These are phyloP conservation scores for Trigoniulus corallinus DNA, from an alignment of 1,140 invertebrate species.

Conservation along the genomic window DNA sequence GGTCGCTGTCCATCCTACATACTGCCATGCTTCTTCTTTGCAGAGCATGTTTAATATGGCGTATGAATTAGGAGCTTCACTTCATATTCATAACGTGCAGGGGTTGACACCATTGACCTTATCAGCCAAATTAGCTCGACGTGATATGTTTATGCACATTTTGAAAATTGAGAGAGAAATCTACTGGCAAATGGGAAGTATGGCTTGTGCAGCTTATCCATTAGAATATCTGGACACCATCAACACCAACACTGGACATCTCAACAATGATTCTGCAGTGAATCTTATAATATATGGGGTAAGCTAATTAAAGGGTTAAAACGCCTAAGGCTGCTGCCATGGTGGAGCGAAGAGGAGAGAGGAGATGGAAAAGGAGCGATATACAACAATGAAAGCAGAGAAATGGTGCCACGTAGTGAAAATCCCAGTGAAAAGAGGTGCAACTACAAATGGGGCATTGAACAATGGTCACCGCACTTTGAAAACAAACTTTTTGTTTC, in stretches of 20 bases:
- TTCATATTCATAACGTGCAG: constrained; percentile 68
- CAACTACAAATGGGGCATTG: too few species aligned
- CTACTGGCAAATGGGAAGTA: constrained; percentile 90
- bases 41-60: constrained; percentile 87
- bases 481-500: too few species aligned
- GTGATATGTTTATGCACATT: constrained; percentile 92
- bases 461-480: too few species aligned
- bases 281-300: constrained; percentile 98
- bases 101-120: constrained; percentile 84
- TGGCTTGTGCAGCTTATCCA: constrained; percentile 92
- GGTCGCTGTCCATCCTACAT: too few species aligned
- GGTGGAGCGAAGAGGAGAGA: too few species aligned
- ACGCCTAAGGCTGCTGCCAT: too few species aligned
- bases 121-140: constrained; percentile 77
- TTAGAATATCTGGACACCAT: constrained; percentile 93
- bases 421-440: too few species aligned
- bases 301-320: constrained; percentile 16
- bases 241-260: constrained; percentile 69
- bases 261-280: constrained; percentile 82
- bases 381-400: too few species aligned
- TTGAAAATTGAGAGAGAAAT: constrained; percentile 85
- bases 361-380: too few species aligned
- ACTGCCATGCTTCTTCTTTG: too few species aligned
- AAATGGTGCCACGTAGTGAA: too few species aligned
- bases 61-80: constrained; percentile 71